Evolutionary conservation across 2,113 vertebrate genomes (phyloP), one percentile per base, ranked within the genome.

Genomic region (Tachysurus fulvidraco): DNA sequence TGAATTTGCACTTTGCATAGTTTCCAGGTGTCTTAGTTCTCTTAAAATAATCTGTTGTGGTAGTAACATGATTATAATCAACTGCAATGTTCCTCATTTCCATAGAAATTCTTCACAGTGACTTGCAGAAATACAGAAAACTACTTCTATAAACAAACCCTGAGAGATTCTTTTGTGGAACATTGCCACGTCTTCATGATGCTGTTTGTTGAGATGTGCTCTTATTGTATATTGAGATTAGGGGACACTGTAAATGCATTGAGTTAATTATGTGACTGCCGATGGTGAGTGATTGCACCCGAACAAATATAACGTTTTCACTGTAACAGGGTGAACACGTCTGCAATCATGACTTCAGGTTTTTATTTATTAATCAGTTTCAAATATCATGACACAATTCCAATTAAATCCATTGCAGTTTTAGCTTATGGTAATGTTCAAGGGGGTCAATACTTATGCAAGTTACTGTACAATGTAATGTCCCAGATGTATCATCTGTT

Each of bases 11-110:
- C 13, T 73, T 73, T 36, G 50, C 64, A 25, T 50, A 28, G 57
- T 84, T 76, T 86, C 41, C 80, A 83, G 71, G 71, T 88, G 65
- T 84, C 65, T 55, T 57, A 28, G 36, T 90, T 92, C n/a, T 78
- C 0, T 28, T 74, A 46, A 46, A 74, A 74, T 50, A 11, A 74
- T 25, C 71, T 73, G 21, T 13, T 77, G 12, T 54, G 74, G 16
- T 52, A 50, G 44, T 76, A 25, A 17, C 44, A 50, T 13, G 44
- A 44, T 25, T 50, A 14, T 76, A 44, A 76, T 25, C 21, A 3
- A 44, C 11, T 76, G 44, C n/a, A 2, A 9, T 16, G 28, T 28
- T 54, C 3, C 25, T 78, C 14, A 52, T 76, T 76, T 52, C 50
- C 6, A 52, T n/a, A 52, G 46, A 28, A 78, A 54, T 78, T 25